Percentiles rank a stretch among this genome's conserved stretches.
phyloP scores from a whole-genome alignment of 1,140 invertebrate genomes.

The Choristoneura fumiferana region DNA sequence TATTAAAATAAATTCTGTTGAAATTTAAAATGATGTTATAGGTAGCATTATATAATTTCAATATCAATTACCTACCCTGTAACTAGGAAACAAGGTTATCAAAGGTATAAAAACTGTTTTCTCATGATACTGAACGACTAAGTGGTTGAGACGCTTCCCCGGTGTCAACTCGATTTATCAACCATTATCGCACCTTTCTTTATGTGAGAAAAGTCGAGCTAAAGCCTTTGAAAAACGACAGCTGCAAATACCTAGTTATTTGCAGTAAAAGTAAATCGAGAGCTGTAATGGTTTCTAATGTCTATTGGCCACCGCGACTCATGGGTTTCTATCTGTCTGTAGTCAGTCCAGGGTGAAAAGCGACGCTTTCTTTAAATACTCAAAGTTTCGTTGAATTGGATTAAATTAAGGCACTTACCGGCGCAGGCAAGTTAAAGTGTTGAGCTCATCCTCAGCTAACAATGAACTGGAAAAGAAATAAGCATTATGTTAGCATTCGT shows the following conservation, averaged over 20 bases:
- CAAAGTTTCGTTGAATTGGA: too few species aligned
- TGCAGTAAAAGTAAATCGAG: background rate
- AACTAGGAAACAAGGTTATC: background rate
- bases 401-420: background rate
- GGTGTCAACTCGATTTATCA: constrained; percentile 4
- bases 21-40: too few species aligned
- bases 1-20: too few species aligned
- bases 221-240: background rate
- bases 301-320: too few species aligned
- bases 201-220: constrained; percentile 1
- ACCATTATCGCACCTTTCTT: background rate
- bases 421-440: background rate
- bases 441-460: constrained; percentile 1
- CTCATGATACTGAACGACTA: background rate
- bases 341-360: too few species aligned
- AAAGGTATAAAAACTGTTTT: background rate
- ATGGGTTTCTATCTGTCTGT: too few species aligned
- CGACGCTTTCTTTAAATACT: too few species aligned
- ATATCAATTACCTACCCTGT: background rate
- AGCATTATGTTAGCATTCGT: too few species aligned
- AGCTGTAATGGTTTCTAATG: too few species aligned
- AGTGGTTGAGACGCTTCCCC: background rate
- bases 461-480: constrained; percentile 8
- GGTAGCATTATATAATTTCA: too few species aligned
- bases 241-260: too few species aligned